phyloP scores from a whole-genome alignment of 2,888 invertebrate genomes.

The Cephus sareptanus region DNA sequence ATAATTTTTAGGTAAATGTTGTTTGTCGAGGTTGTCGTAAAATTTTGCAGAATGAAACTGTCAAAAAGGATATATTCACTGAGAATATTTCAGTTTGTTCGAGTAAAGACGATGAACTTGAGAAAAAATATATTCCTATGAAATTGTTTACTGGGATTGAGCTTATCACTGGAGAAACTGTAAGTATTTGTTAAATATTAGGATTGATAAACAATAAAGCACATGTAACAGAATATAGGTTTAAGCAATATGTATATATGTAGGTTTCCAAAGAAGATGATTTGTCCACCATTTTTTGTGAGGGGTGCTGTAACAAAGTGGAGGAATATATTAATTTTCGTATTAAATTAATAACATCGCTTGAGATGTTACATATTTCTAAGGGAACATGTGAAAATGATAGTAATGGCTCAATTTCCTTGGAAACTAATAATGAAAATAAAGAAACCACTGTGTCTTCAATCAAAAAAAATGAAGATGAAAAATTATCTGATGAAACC shows the following conservation, averaged over 20 bases:
- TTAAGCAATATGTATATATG: background rate
- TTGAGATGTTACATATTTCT: constrained; percentile 19
- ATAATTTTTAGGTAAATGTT: constrained; percentile 19
- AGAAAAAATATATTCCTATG: constrained; percentile 16
- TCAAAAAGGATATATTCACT: constrained; percentile 26
- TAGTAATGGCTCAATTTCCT: too few relatives aligned
- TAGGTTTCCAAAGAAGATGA: constrained; percentile 66
- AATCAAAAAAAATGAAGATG: constrained; percentile 1
- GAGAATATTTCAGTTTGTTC: constrained; percentile 17
- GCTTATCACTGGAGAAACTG: constrained; percentile 29
- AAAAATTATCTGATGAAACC: background rate
- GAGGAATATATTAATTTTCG: constrained; percentile 35
- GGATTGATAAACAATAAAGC: background rate
- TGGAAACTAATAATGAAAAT: background rate
- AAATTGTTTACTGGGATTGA: constrained; percentile 29
- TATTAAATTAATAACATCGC: constrained; percentile 29
- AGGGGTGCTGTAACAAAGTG: constrained; percentile 57
- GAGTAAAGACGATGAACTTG: constrained; percentile 2
- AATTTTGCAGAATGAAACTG: constrained; percentile 15
- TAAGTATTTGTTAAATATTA: constrained; percentile 15
- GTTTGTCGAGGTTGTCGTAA: constrained; percentile 30
- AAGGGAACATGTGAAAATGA: background rate
- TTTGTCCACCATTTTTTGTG: constrained; percentile 67
- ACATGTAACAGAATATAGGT: background rate
- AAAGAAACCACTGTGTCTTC: background rate